phyloP scores from a whole-genome alignment of 2,797 vertebrate species.

The Brachyrhaphis roseni region DNA sequence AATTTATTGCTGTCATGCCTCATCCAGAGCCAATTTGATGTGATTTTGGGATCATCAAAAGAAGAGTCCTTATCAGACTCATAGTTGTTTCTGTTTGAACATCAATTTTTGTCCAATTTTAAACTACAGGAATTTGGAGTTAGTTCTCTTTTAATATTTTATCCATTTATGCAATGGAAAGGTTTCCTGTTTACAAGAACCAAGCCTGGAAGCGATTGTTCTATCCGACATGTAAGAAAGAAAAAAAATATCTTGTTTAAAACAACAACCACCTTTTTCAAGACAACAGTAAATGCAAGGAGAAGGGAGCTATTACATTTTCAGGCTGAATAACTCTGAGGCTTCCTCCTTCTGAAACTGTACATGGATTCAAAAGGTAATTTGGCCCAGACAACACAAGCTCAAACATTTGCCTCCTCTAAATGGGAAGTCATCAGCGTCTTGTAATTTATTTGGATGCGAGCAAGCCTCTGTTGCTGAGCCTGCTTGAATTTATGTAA shows the following conservation, averaged over 20 bases:
- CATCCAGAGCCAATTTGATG: not conserved
- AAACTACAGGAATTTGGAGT: not conserved
- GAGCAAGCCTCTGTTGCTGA: slow-evolving; percentile 6
- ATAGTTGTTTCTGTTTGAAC: slow-evolving; percentile 10
- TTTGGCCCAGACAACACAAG: slow-evolving; percentile 13
- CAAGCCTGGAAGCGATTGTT: slow-evolving; percentile 9
- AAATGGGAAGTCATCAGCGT: slow-evolving; percentile 11
- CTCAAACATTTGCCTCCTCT: slow-evolving; percentile 9
- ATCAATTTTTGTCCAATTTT: not conserved
- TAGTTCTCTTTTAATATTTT: not conserved
- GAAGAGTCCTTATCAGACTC: slow-evolving; percentile 10
- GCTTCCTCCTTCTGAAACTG: slow-evolving; percentile 8
- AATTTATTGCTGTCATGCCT: not conserved
- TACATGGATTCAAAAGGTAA: slow-evolving; percentile 16
- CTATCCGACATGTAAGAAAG: slow-evolving; percentile 12
- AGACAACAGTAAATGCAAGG: slow-evolving; percentile 14
- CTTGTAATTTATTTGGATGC: slow-evolving; percentile 1
- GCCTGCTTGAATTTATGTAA: slow-evolving; percentile 14
- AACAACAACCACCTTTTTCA: slow-evolving; percentile 7
- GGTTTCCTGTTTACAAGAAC: slow-evolving; percentile 10
- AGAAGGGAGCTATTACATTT: slow-evolving; percentile 16
- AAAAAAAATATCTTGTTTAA: slow-evolving; percentile 4
- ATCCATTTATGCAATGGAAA: not conserved
- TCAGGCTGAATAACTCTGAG: slow-evolving; percentile 17
- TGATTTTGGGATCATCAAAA: not conserved